Base-by-base conservation (phyloP, 2,888 invertebrate genomes). In the Monopis laevigella region DNA sequence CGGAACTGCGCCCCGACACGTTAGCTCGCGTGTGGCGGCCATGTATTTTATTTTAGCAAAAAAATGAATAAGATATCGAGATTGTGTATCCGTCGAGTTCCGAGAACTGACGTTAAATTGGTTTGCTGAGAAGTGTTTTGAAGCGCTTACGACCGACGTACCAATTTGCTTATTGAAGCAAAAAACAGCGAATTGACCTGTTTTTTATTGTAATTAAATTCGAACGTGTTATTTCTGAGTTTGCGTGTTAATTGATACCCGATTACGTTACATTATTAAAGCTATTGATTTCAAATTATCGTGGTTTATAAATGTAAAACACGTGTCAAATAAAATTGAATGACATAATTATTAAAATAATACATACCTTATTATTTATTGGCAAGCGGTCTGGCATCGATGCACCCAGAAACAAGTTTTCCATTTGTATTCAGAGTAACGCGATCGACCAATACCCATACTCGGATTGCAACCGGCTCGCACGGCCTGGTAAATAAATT, bases 21-120 rank as follows among this genome's bases (percentile, higher is more conserved):
- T 58, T 57, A 72, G 45, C 59, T 72, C 59, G 73, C 73, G 70
- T 72, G 70, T 51, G 36, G 48, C 53, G 46, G n/a, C n/a, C n/a
- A n/a, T n/a, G n/a, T 47, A 45, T 44, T 48, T 51, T 51, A 54
- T 53, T 54, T 53, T 51, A 49, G 47, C 51, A 56, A 55, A 55
- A 59, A 48, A 58, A 54, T 43, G 52, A 55, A 59, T 52, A 57
- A 60, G 52, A n/a, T n/a, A 56, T 55, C 6, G 24, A 24, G 21
- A n/a, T 34, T 16, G 8, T 11, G 34, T 17, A 34, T 16, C 34
- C 18, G 13, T 18, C 34, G 13, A 12, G 19, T 36, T 36, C 36
- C 16, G 11, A 36, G 36, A 36, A 36, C 12, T 7, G 17, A 17
- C 17, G 34, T 34, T 14, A 34, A 34, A 34, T 34, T 17, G 34